Evolutionary conservation across 30 jellyfish, hydroid and myxozoan species (phyloP).

Genomic region (Hydractinia echinata): DNA sequence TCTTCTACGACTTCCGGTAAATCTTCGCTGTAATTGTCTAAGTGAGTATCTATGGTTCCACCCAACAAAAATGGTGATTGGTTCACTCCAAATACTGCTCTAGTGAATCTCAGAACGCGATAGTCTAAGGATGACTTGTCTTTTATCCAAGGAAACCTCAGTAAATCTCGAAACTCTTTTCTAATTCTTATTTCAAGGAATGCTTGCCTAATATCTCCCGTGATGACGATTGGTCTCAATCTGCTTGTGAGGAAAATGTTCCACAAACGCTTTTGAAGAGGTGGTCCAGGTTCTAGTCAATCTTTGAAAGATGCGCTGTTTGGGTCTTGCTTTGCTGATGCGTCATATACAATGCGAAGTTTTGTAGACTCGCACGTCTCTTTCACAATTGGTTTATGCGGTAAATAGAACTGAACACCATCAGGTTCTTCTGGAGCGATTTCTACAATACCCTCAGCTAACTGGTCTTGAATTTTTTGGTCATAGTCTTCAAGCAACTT

Average conservation of each 20-base stretch:
- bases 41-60: slow-evolving; percentile 50
- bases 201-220: slow-evolving; percentile 70
- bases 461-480: slow-evolving; percentile 39
- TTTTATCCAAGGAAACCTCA: slow-evolving; percentile 40
- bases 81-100: slow-evolving; percentile 48
- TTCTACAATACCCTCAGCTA: slow-evolving; percentile 59
- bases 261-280: slow-evolving; percentile 35
- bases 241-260: slow-evolving; percentile 45
- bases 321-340: slow-evolving; percentile 44
- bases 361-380: slow-evolving; percentile 48
- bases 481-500: slow-evolving; percentile 41
- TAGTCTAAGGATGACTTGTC: slow-evolving; percentile 26
- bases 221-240: slow-evolving; percentile 45
- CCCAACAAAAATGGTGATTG: slow-evolving; percentile 47
- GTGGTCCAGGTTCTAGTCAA: slow-evolving; percentile 65
- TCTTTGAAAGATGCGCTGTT: slow-evolving; percentile 55
- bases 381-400: slow-evolving; percentile 59
- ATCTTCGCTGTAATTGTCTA: slow-evolving; percentile 20
- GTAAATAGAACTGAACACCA: slow-evolving; percentile 42
- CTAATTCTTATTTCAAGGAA: slow-evolving; percentile 51
- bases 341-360: slow-evolving; percentile 57
- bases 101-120: slow-evolving; percentile 37
- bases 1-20: slow-evolving; percentile 38
- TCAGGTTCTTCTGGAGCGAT: slow-evolving; percentile 46
- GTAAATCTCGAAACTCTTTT: slow-evolving; percentile 46